phyloP scores from a whole-genome alignment of 1,140 invertebrate genomes.

The Drosophila lini region DNA sequence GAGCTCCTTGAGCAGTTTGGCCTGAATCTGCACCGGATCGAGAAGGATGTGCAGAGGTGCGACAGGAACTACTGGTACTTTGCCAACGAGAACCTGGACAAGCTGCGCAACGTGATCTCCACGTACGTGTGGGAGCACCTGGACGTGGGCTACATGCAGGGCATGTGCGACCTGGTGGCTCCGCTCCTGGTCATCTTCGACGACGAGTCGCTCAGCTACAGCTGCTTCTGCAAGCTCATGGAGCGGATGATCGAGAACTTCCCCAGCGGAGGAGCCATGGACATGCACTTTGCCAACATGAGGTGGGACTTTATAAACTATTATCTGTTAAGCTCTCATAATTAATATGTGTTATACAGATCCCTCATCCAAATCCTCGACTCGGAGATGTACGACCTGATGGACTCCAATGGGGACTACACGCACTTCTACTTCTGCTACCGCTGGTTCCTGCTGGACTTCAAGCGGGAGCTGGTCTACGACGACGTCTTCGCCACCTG shows the following conservation, averaged over 20 bases:
- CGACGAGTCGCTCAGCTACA: slow-evolving; percentile 96
- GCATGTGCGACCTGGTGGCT: slow-evolving; percentile 98
- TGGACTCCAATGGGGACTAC: slow-evolving; percentile 97
- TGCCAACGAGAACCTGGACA: slow-evolving; percentile 94
- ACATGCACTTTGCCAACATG: slow-evolving; percentile 98
- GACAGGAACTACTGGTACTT: slow-evolving; percentile 98
- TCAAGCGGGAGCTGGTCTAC: slow-evolving; percentile 93
- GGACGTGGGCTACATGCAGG: slow-evolving; percentile 95
- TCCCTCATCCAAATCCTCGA: slow-evolving; percentile 95
- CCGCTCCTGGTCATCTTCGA: slow-evolving; percentile 96
- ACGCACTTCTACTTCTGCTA: slow-evolving; percentile 99
- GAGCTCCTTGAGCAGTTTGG: slow-evolving; percentile 95
- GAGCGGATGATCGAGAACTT: slow-evolving; percentile 95
- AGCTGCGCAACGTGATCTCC: slow-evolving; percentile 98
- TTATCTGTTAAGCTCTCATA: no score
- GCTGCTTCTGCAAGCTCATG: slow-evolving; percentile 96
- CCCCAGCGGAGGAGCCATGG: slow-evolving; percentile 96
- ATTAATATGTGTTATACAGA: slow-evolving; percentile 42
- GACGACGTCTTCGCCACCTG: slow-evolving; percentile 96
- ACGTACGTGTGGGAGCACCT: slow-evolving; percentile 98
- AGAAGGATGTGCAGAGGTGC: slow-evolving; percentile 98
- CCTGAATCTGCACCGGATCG: slow-evolving; percentile 96
- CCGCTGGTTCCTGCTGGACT: slow-evolving; percentile 93
- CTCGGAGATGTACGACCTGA: slow-evolving; percentile 96
- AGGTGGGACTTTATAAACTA: slow-evolving; percentile 87